phyloP scores from a whole-genome alignment of 2,888 invertebrate species.

The Automeris io region DNA sequence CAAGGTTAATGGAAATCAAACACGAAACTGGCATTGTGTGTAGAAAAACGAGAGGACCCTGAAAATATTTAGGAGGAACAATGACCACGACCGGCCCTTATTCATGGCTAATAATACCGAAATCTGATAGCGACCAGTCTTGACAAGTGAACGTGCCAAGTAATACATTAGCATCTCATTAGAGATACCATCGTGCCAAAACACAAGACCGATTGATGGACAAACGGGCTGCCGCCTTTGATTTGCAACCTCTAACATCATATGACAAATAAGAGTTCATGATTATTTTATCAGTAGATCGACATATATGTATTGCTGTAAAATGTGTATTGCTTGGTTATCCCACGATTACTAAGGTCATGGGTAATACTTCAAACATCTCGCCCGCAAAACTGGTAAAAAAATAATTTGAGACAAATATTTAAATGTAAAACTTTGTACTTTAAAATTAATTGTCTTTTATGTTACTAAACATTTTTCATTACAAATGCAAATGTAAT shows the following conservation, averaged over 20 bases:
- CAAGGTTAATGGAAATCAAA: constrained; percentile 35
- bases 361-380: no score
- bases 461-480: no score
- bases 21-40: constrained; percentile 23
- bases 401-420: no score
- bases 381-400: no score
- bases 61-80: constrained; percentile 26
- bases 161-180: constrained; percentile 70
- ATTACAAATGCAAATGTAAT: no score
- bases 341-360: no score
- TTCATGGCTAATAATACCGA: constrained; percentile 46
- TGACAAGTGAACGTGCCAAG: constrained; percentile 56
- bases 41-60: constrained; percentile 34
- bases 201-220: constrained; percentile 34
- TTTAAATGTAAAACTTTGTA: no score
- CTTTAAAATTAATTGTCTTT: no score
- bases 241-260: constrained; percentile 19
- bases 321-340: no score
- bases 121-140: constrained; percentile 49
- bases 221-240: constrained; percentile 29
- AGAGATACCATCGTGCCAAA: constrained; percentile 52
- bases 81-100: constrained; percentile 30
- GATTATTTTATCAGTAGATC: constrained; percentile 22
- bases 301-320: no score
- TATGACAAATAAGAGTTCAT: constrained; percentile 35